Evolutionary conservation across 2,797 vertebrate genomes (phyloP), one percentile per base, ranked within the genome.

Genomic region (Chelmon rostratus): DNA sequence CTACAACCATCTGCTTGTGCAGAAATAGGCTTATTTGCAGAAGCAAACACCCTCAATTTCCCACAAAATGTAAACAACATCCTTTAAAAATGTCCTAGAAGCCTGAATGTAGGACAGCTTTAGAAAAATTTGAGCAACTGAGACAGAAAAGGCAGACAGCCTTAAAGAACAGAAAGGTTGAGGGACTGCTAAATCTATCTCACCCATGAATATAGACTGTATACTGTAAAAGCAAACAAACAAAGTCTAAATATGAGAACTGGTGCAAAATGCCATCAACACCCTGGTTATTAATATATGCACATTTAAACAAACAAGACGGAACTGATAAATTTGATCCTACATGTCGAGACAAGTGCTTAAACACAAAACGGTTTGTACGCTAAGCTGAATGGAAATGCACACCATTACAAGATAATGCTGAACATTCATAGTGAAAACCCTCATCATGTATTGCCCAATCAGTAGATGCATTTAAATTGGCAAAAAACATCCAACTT

Each of bases 1-100:
- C 25, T 25, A 23, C 68, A 67, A 68, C 77, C 81, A 81, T 81
- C 85, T 87, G 75, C 59, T 44, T 65, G 44, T 57, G 72, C 62
- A 76, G 47, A 44, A 71, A 61, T 10, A 40, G 33, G 21, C 40
- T 57, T 5, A 62, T 84, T 61, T 80, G 54, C 50, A 64, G 46
- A 61, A 44, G 16, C 44, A 78, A 81, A 83, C 61, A 64, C 35
- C 25, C 44, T 75, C n/a, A 21, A 25, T 66, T 62, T 76, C 33
- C 35, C 47, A 38, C 33, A 69, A 0, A 44, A 46, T 3, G 62
- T 15, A 44, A 76, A 83, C 56, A 75, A 49, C 33, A 52, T 33
- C 8, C 54, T 53, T 68, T 42, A 49, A 63, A 77, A 72, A 52
- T 16, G 38, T 31, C 18, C 12, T 21, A 50, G 42, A 68, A 40